Base-by-base conservation (phyloP, 2,888 invertebrate genomes). In the Pegoplata infirma region DNA sequence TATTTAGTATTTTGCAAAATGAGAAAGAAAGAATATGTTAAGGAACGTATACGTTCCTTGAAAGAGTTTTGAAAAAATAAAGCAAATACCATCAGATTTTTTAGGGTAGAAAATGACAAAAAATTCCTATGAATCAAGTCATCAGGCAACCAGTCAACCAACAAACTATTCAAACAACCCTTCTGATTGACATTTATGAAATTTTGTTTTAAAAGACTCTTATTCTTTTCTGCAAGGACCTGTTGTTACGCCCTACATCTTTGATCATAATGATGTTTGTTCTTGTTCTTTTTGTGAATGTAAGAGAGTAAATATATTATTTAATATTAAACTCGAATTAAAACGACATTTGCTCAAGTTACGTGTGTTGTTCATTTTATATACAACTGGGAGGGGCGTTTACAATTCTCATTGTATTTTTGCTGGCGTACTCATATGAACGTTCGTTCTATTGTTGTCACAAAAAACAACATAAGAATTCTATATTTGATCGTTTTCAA, bases 21-120 rank as follows among this genome's bases (percentile, higher is more conserved):
- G 7, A 5, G n/a, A 47, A 53, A 40, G 25, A n/a, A n/a, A n/a
- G 10, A 55, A 49, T 51, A 61, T 19, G 14, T 40, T 49, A 67
- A 72, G 46, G 23, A 75, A 75, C 80, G 81, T 79, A 80, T 80
- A 76, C 79, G 76, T 80, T 81, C 76, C 75, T 58, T 71, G 72
- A 68, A 80, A 69, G 32, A 21, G 7, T 17, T 53, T 46, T 28
- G 47, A 53, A 12, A 5, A 40, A 19, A 49, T 23, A 4, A 23
- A 46, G 14, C 6, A 14, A 58, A 19, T 59, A 51, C 67, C 21
- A 68, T 53, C 58, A 69, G 23, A 56, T 64, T 36, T 64, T 47
- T 40, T 47, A 58, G 69, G 71, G 58, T 63, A 71, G 71, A 64
- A 73, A 19, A 63, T 3, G 7, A 32, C 47, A 28, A 10, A 14